Base-by-base conservation (phyloP, 23 tunicate genomes). In the Oikopleura albicans region DNA sequence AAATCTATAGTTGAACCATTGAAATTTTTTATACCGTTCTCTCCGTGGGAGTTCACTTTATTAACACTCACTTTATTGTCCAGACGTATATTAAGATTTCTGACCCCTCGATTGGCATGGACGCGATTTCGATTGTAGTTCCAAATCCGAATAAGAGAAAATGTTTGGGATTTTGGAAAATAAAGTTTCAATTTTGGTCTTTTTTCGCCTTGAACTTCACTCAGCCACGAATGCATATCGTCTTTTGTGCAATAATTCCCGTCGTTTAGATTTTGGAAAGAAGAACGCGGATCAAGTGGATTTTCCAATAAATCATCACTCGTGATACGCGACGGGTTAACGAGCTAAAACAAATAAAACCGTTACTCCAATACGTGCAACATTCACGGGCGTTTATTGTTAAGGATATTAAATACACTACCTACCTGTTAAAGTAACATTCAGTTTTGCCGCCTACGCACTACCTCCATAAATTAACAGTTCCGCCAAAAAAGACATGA, bases 41-140 rank as follows among this genome's bases (percentile, higher is more conserved):
- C 91, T 39, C 97, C 97, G n/a, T 71, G 75, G 83, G 89, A 91
- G 40, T 88, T n/a, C n/a, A n/a, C n/a, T n/a, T n/a, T n/a, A n/a
- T n/a, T n/a, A n/a, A n/a, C n/a, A n/a, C 59, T 89, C 40, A 88
- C 29, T 1, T 39, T 76, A 41, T 85, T 87, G 41, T 91, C 97
- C 2, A 91, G 84, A 16, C 85, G 39, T 16, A 91, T 56, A 0
- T 85, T 83, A 0, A 91, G 33, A n/a, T 85, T 87, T 41, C 41
- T 88, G 0, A 84, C 97, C 1, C 97, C 97, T 57, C 97, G 40
- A 0, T 83, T 76, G 39, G 92, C 63, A 75, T 91, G 97, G 40
- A 91, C 89, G 27, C 97, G 86, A 40, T 91, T 89, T 85, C 89
- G 89, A 86, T 89, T 91, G 87, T 91, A 91, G 84, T 91, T 91